These are phyloP conservation scores for Spermophilus dauricus DNA, from an alignment of 2,113 vertebrate species.

Conservation along the genomic window DNA sequence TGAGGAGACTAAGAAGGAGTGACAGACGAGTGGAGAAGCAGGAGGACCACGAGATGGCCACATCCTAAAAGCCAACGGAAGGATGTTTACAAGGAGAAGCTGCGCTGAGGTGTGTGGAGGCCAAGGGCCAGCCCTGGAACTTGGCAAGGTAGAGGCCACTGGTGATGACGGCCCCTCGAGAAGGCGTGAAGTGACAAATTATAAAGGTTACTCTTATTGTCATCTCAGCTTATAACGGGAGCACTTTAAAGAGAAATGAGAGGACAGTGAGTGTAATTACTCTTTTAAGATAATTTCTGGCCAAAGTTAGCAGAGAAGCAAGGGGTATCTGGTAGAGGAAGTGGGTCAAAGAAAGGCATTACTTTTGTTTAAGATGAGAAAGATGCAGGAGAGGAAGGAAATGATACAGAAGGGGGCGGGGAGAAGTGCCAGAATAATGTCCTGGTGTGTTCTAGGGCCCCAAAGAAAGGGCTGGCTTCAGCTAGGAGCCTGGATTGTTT, in stretches of 20 bases:
- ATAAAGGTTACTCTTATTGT: too few relatives aligned
- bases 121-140: neutral
- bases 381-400: neutral
- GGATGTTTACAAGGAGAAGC: neutral
- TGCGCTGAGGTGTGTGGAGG: neutral
- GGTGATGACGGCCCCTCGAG: neutral
- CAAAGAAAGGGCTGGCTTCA: neutral
- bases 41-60: neutral
- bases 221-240: neutral
- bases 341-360: neutral
- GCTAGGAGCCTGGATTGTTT: neutral
- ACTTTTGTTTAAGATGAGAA: neutral
- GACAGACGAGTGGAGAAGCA: neutral
- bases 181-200: neutral
- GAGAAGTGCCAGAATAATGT: neutral
- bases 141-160: neutral
- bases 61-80: neutral
- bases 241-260: neutral
- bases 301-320: neutral
- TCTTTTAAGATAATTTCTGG: constrained; percentile 7
- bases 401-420: neutral
- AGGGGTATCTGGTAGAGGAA: neutral
- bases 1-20: neutral
- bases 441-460: neutral
- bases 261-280: neutral